Conservation (phyloP, 2,797 vertebrate species). For the Anguilla anguilla region DNA sequence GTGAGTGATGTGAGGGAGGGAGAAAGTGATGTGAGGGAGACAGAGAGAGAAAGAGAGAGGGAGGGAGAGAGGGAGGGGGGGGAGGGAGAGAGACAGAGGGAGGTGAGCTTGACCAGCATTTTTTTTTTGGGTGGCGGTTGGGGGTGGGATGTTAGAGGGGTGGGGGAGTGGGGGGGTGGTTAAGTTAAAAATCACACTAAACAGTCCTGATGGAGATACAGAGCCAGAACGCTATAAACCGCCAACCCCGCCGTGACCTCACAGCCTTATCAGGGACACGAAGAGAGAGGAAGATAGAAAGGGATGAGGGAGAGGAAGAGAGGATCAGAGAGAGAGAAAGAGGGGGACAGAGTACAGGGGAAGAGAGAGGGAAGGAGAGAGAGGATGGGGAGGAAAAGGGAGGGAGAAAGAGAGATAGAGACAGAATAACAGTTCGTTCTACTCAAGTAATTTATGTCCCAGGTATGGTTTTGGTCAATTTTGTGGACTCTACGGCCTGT, state of each 20-base stretch:
- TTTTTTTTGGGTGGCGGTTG: slow-evolving; percentile 39
- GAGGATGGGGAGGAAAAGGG: slow-evolving; percentile 13
- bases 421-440: too few relatives aligned
- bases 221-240: slow-evolving; percentile 47
- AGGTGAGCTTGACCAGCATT: slow-evolving; percentile 15
- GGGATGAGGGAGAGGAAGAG: slow-evolving; percentile 18
- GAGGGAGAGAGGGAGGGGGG: slow-evolving; percentile 29
- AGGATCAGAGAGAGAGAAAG: too few relatives aligned
- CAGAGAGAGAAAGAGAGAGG: slow-evolving; percentile 35
- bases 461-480: too few relatives aligned
- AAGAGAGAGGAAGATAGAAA: slow-evolving; percentile 29
- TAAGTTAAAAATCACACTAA: slow-evolving; percentile 41
- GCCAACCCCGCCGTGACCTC: slow-evolving; percentile 49
- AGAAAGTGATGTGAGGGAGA: too few relatives aligned
- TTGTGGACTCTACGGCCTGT: too few relatives aligned
- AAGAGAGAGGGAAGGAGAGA: slow-evolving; percentile 23
- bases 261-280: slow-evolving; percentile 20
- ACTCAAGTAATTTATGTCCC: too few relatives aligned
- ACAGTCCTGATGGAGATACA: slow-evolving; percentile 28
- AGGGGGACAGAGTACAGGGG: slow-evolving; percentile 4
- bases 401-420: slow-evolving; percentile 24
- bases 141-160: neutral
- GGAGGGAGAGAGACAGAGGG: slow-evolving; percentile 51
- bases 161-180: too few relatives aligned
- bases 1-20: neutral